Evolutionary conservation across 2,113 vertebrate species (phyloP), one percentile per base, ranked within the genome.

Genomic region (Tretioscincus oriximinensis): DNA sequence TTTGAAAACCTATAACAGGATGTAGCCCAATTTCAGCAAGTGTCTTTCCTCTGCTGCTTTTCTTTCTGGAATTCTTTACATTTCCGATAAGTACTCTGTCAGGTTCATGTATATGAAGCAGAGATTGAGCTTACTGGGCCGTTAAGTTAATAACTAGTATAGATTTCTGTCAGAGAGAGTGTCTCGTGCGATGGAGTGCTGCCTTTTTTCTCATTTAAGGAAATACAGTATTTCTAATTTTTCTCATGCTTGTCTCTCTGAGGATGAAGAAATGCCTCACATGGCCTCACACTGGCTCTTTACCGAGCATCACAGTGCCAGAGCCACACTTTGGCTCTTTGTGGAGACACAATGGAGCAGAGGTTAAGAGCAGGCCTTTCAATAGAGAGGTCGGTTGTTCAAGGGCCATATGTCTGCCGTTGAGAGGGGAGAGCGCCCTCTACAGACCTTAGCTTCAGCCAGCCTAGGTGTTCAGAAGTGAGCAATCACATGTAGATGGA

Each of bases 141-240:
- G 1, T 86, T 87, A 85, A 88, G 73, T 83, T 85, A 84, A 81
- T 87, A 83, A 86, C 45, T 66, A 82, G 35, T 77, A 73, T 84
- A 63, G 83, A 1, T 85, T 77, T 71, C 68, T 61, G 63, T 16
- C 76, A 79, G 21, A 75, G 64, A 74, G 81, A 54, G 58, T 28
- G 69, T 81, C 67, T 49, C 82, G 16, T 61, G 22, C 72, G 51
- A 83, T 21, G 31, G 69, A 78, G n/a, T 29, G 49, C 45, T 4
- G 5, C 66, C 16, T 74, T 26, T 80, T 88, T 84, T 80, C 63
- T 80, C 81, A 60, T 65, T 47, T 70, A 21, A 77, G 81, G 28
- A 81, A 81, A 85, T 12, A 77, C 0, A 60, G 49, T 75, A 21
- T 67, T 86, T 83, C 75, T 73, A 3, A 83, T 76, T 64, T n/a